phyloP scores from a whole-genome alignment of 2,113 vertebrate genomes.

The Sebastes schlegelii region DNA sequence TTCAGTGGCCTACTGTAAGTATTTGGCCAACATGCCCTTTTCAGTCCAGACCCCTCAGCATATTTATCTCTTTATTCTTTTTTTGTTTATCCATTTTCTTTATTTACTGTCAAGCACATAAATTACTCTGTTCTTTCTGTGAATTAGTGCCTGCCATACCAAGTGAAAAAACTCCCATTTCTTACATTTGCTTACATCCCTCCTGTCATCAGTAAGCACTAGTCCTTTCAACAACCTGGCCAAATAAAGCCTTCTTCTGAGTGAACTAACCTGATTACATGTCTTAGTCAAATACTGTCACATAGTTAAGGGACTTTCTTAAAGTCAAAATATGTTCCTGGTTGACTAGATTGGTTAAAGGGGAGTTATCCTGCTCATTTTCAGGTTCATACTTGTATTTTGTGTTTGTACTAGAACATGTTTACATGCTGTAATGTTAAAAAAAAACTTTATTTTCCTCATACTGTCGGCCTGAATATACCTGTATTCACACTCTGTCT shows the following conservation, averaged over 20 bases:
- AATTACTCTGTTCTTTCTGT: not conserved
- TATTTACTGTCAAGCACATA: not conserved
- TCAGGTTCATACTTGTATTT: no score
- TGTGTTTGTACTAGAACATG: no score
- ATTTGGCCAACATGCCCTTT: not conserved
- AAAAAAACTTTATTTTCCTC: no score
- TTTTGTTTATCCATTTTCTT: no score
- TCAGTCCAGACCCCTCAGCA: not conserved
- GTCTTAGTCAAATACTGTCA: not conserved
- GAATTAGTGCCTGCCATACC: not conserved
- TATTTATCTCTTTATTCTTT: not conserved
- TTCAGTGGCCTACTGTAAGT: no score
- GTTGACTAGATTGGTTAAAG: not conserved
- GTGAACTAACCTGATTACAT: not conserved
- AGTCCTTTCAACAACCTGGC: not conserved
- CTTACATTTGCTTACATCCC: not conserved
- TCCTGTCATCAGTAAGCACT: not conserved
- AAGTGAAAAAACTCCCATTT: not conserved
- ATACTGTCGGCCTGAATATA: no score
- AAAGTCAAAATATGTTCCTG: not conserved
- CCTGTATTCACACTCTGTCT: no score
- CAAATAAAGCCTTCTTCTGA: not conserved
- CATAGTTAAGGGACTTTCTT: not conserved
- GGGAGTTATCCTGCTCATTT: no score
- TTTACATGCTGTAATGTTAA: no score